Conservation (phyloP, 2,113 vertebrate genomes). For the Arothron firmamentum region DNA sequence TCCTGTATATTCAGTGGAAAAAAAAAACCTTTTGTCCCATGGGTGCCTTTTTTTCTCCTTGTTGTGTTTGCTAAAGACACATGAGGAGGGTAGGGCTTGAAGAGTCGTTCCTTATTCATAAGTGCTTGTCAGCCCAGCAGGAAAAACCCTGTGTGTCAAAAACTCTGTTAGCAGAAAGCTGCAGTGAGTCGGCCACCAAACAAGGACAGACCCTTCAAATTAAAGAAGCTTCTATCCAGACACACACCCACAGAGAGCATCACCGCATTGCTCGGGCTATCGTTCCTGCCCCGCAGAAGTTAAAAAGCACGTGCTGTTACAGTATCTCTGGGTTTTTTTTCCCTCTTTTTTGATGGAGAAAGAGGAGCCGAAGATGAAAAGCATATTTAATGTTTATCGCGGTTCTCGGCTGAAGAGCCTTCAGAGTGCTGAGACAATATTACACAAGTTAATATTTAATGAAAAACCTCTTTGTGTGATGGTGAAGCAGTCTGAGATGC, state of each 20-base stretch:
- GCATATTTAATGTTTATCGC: slow-evolving; percentile 81
- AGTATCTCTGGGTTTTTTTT: slow-evolving; percentile 43
- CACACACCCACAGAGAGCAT: slow-evolving; percentile 30
- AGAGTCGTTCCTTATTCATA: slow-evolving; percentile 50
- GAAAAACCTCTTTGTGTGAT: slow-evolving; percentile 74
- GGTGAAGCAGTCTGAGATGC: slow-evolving; percentile 65
- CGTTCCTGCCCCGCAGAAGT: slow-evolving; percentile 69
- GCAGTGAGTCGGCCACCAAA: slow-evolving; percentile 45
- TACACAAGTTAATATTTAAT: slow-evolving; percentile 84
- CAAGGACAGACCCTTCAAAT: slow-evolving; percentile 66
- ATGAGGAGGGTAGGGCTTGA: slow-evolving; percentile 47
- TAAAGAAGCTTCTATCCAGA: slow-evolving; percentile 46
- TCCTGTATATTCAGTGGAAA: slow-evolving; percentile 2
- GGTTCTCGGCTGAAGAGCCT: slow-evolving; percentile 72
- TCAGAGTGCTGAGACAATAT: slow-evolving; percentile 77
- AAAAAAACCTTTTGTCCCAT: slow-evolving; percentile 45
- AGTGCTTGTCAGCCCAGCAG: slow-evolving; percentile 45
- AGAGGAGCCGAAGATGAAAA: slow-evolving; percentile 76
- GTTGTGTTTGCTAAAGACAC: slow-evolving; percentile 52
- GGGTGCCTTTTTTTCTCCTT: slow-evolving; percentile 53
- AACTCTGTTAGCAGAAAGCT: slow-evolving; percentile 43
- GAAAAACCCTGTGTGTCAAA: slow-evolving; percentile 44
- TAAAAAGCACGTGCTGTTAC: slow-evolving; percentile 64
- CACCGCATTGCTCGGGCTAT: slow-evolving; percentile 52
- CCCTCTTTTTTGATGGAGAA: slow-evolving; percentile 63